These are phyloP conservation scores for Anarsia innoxiella DNA, from an alignment of 2,888 invertebrate genomes.

Conservation along the genomic window DNA sequence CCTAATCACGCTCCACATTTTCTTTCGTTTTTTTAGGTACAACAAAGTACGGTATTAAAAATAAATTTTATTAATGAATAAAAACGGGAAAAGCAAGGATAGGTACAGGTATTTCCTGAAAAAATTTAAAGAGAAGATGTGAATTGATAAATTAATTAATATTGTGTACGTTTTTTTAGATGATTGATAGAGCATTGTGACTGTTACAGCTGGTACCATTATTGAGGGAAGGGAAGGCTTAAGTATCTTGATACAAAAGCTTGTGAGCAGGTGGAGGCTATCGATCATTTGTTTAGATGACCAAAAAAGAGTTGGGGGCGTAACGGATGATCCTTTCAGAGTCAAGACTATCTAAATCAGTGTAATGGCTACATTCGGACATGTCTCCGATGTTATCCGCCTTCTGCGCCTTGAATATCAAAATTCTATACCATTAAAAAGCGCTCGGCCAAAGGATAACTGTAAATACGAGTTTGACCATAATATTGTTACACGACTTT, in stretches of 20 bases:
- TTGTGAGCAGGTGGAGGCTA: conserved; percentile 2
- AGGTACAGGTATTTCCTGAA: no score
- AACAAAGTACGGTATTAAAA: no score
- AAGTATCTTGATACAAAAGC: not conserved
- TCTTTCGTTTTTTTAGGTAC: no score
- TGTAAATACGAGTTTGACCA: conserved; percentile 51
- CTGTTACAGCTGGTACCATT: not conserved
- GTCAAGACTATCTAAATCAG: conserved; percentile 16
- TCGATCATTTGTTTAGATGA: conserved; percentile 11
- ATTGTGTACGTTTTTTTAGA: no score
- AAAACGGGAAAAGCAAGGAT: no score
- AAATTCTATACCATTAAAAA: conserved; percentile 43
- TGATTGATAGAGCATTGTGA: not conserved
- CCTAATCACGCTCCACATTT: no score
- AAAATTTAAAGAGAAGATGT: no score
- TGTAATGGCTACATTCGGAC: conserved; percentile 25
- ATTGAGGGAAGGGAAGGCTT: not conserved
- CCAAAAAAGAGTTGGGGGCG: conserved; percentile 29
- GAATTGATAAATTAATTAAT: no score
- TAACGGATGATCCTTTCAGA: conserved; percentile 23
- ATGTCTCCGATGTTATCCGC: conserved; percentile 37
- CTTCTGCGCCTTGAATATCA: conserved; percentile 42
- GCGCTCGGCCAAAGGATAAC: conserved; percentile 44
- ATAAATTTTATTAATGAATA: no score
- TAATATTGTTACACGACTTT: conserved; percentile 33